phyloP scores from a whole-genome alignment of 2,888 invertebrate species.

The Sinelater perroti region DNA sequence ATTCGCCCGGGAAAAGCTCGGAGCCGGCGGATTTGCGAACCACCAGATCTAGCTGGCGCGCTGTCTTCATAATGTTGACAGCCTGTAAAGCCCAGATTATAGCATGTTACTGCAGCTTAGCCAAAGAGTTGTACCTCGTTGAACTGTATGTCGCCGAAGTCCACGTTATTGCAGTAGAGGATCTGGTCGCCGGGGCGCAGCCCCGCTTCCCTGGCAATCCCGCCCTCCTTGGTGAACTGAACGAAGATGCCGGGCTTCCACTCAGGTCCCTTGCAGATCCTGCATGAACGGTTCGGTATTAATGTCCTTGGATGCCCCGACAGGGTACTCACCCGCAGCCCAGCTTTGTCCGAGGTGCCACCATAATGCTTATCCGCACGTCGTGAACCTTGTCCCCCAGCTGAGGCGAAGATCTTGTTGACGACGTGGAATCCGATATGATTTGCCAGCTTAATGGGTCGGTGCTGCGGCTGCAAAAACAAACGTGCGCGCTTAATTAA shows the following conservation, averaged over 20 bases:
- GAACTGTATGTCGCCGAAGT: slow-evolving; percentile 79
- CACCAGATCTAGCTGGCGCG: slow-evolving; percentile 77
- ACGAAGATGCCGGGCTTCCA: slow-evolving; percentile 90
- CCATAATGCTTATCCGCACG: slow-evolving; percentile 78
- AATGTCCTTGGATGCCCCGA: too few relatives aligned
- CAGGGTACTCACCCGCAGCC: slow-evolving; percentile 77
- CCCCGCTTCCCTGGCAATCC: slow-evolving; percentile 88
- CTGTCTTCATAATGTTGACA: slow-evolving; percentile 81
- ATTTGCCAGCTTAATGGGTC: slow-evolving; percentile 88
- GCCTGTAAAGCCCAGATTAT: slow-evolving; percentile 65
- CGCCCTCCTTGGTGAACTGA: slow-evolving; percentile 88
- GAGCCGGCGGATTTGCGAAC: slow-evolving; percentile 81
- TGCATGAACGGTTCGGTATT: too few relatives aligned
- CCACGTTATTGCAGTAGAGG: slow-evolving; percentile 85
- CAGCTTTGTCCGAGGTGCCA: slow-evolving; percentile 82
- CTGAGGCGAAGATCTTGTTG: slow-evolving; percentile 66
- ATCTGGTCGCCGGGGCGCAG: slow-evolving; percentile 92
- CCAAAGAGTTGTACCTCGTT: slow-evolving; percentile 69
- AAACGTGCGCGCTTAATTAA: slow-evolving; percentile 1
- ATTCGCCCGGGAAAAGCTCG: slow-evolving; percentile 82
- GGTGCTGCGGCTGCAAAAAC: slow-evolving; percentile 70
- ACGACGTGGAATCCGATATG: slow-evolving; percentile 65
- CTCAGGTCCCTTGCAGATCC: slow-evolving; percentile 85
- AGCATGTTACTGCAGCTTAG: slow-evolving; percentile 24
- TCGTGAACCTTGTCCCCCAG: slow-evolving; percentile 69